Evolutionary conservation across 1,140 invertebrate species (phyloP).

Genomic region (Drosophila chauvacae): DNA sequence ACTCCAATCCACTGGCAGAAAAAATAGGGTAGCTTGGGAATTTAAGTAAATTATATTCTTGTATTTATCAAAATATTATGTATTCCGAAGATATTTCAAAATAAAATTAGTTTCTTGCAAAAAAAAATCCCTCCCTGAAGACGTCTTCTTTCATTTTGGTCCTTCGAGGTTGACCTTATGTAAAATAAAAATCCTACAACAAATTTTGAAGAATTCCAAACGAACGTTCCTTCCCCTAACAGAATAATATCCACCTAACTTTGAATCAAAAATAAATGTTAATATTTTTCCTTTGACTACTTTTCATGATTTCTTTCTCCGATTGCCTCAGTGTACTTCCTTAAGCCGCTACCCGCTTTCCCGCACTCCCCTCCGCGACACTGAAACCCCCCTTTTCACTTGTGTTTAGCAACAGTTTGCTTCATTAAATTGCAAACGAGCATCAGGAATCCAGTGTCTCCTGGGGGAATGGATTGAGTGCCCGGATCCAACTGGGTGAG

Average conservation of each 20-base stretch:
- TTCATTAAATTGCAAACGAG: constrained; percentile 64
- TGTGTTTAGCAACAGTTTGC: constrained; percentile 52
- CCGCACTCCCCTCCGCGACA: neutral
- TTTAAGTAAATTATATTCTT: neutral
- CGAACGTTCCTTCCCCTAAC: no score
- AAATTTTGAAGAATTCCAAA: no score
- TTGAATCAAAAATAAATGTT: neutral
- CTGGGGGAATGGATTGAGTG: constrained; percentile 5
- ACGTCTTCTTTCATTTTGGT: neutral
- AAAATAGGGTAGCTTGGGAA: neutral
- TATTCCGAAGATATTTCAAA: neutral
- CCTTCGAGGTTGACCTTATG: neutral
- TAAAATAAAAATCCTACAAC: neutral
- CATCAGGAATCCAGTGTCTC: constrained; percentile 38
- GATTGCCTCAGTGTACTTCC: neutral
- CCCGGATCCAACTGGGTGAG: neutral
- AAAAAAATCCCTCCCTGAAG: neutral
- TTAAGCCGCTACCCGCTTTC: constrained; percentile 1
- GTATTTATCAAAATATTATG: neutral
- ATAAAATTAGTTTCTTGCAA: neutral
- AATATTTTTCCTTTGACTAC: neutral
- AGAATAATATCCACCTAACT: neutral
- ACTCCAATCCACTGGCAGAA: neutral
- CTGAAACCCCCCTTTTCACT: neutral
- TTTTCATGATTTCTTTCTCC: neutral